Base-by-base conservation (phyloP, 2,888 invertebrate genomes). In the Drosophila putrida region DNA sequence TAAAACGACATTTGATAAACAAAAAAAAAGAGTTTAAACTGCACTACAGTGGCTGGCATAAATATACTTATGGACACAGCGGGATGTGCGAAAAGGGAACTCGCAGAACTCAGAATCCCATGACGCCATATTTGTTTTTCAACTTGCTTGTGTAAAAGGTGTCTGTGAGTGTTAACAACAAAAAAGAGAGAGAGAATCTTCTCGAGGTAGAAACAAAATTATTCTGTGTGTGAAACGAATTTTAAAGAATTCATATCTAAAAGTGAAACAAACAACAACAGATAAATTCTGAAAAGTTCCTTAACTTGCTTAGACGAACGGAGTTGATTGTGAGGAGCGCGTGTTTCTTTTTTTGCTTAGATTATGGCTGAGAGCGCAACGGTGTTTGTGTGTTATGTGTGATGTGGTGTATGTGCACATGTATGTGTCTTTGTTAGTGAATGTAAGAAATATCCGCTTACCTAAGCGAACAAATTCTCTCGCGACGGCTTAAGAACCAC, bases 91-190 rank as follows among this genome's bases (percentile, higher is more conserved):
- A 78, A 81, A 77, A 63, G 60, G 62, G 77, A 80, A 70, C 33
- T 62, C 66, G 58, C 53, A 73, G 67, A 68, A 67, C 69, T 63
- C 53, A 75, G 79, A 88, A 80, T 79, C 75, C 73, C 72, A 69
- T 75, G 78, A 77, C 87, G 90, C 90, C 89, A 90, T 90, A 89
- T 89, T 87, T 88, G 85, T 80, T 90, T 88, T 80, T 75, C 71
- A 76, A 75, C 71, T 69, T 71, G 61, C 58, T 58, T 51, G 68
- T 68, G 67, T 65, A 62, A 54, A 77, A 31, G 15, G 77, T 68
- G 71, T 49, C 43, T 44, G 63, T 70, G 60, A 75, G 61, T 66
- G 61, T 38, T 36, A 55, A 50, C 33, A 44, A 13, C 11, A 50
- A n/a, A 41, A 63, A 27, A 44, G 13, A 15, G 39, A 15, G 10